Percentiles rank a stretch among this genome's conserved stretches.
phyloP scores from a whole-genome alignment of 2,888 invertebrate genomes.

The Nysson spinosus region DNA sequence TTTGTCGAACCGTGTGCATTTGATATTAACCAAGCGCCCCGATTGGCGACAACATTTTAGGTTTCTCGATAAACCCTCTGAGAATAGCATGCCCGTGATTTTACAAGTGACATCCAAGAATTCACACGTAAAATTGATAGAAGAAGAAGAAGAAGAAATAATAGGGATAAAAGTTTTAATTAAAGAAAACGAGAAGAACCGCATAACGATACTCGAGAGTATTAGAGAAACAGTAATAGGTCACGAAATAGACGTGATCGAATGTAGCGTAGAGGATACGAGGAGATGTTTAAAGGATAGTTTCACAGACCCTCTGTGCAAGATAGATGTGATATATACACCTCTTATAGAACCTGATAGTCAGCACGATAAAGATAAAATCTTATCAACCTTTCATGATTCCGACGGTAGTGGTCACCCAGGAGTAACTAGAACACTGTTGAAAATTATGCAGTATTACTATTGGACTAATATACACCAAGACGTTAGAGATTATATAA shows the following conservation, averaged over 20 bases:
- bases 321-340: background rate
- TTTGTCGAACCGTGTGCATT: background rate
- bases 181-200: background rate
- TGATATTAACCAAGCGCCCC: background rate
- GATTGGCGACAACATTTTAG: background rate
- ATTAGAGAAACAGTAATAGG: background rate
- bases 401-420: background rate
- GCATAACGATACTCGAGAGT: background rate
- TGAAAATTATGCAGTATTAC: background rate
- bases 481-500: conserved; percentile 3
- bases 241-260: background rate
- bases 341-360: background rate
- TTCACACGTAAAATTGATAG: too few relatives aligned
- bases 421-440: background rate
- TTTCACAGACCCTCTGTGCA: background rate
- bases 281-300: background rate
- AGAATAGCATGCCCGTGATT: background rate
- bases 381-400: background rate
- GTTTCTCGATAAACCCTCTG: background rate
- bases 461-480: background rate
- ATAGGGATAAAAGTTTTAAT: background rate
- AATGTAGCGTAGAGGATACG: background rate
- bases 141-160: background rate
- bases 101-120: background rate
- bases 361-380: background rate